Conservation (phyloP, 2,888 invertebrate genomes). For the Eugnorisma glareosa region DNA sequence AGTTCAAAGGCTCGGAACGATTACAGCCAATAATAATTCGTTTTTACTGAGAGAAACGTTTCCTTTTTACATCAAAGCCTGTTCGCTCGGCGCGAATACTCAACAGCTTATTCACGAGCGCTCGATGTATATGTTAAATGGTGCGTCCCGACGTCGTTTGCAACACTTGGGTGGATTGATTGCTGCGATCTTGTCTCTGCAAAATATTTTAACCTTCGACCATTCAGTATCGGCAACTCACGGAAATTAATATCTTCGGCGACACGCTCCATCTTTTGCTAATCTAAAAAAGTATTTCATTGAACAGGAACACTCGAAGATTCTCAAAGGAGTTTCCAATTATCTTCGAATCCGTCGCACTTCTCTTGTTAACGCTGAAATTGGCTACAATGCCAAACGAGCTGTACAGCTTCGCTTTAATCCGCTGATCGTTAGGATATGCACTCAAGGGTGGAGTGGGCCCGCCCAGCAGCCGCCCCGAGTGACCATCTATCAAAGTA, state of each 20-base stretch:
- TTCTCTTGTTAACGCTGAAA: constrained; percentile 59
- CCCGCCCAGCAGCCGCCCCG: constrained; percentile 51
- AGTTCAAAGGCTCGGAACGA: constrained; percentile 68
- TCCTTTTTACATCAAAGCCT: constrained; percentile 69
- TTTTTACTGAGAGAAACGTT: constrained; percentile 65
- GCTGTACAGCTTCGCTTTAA: constrained; percentile 60
- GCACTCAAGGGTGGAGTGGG: constrained; percentile 62
- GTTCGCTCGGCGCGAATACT: constrained; percentile 50
- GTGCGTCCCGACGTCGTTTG: constrained; percentile 36
- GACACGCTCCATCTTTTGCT: constrained; percentile 30
- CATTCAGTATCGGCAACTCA: constrained; percentile 11
- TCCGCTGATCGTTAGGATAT: constrained; percentile 66
- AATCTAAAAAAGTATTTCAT: constrained; percentile 15
- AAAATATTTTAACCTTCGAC: constrained; percentile 12
- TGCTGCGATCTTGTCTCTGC: constrained; percentile 39
- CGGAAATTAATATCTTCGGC: constrained; percentile 22
- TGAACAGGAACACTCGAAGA: constrained; percentile 30
- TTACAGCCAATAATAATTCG: constrained; percentile 73
- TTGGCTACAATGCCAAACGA: constrained; percentile 65
- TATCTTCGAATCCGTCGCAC: constrained; percentile 55
- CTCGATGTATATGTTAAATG: constrained; percentile 61
- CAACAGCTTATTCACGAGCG: constrained; percentile 51
- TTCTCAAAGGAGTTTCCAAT: constrained; percentile 64
- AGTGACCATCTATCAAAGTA: constrained; percentile 77
- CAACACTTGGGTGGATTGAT: constrained; percentile 34